Conservation (phyloP, 2,797 vertebrate genomes). For the Alectoris magna region DNA sequence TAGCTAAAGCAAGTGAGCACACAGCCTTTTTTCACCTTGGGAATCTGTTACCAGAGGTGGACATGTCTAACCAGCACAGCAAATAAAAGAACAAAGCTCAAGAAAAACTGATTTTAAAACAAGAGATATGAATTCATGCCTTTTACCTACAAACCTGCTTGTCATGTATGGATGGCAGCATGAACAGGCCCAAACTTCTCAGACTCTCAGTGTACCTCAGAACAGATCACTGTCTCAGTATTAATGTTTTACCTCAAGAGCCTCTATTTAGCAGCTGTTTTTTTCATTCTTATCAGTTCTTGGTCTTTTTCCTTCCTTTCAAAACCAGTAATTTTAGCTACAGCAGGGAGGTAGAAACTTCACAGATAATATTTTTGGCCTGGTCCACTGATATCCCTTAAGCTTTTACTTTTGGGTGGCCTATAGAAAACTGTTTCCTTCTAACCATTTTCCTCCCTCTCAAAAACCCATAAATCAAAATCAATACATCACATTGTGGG, state of each 20-base stretch:
- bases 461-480: neutral
- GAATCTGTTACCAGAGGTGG: neutral
- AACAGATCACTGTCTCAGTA: neutral
- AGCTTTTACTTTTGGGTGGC: neutral
- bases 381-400: neutral
- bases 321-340: conserved; percentile 39
- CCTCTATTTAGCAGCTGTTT: neutral
- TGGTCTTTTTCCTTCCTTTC: conserved; percentile 2
- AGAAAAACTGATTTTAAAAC: neutral
- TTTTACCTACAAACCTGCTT: neutral
- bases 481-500: neutral
- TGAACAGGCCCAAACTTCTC: neutral
- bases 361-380: conserved; percentile 4
- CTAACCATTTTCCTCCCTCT: neutral
- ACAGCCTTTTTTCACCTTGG: neutral
- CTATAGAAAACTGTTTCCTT: neutral
- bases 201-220: neutral
- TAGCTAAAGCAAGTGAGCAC: neutral
- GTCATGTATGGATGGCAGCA: neutral
- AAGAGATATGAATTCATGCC: accelerated
- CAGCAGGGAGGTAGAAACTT: conserved; percentile 7
- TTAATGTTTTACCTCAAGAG: neutral
- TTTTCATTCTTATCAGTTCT: conserved; percentile 1
- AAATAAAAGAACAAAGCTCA: neutral
- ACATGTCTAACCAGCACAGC: neutral